Conservation (phyloP, 2,888 invertebrate genomes). For the Synergus laeviventris region DNA sequence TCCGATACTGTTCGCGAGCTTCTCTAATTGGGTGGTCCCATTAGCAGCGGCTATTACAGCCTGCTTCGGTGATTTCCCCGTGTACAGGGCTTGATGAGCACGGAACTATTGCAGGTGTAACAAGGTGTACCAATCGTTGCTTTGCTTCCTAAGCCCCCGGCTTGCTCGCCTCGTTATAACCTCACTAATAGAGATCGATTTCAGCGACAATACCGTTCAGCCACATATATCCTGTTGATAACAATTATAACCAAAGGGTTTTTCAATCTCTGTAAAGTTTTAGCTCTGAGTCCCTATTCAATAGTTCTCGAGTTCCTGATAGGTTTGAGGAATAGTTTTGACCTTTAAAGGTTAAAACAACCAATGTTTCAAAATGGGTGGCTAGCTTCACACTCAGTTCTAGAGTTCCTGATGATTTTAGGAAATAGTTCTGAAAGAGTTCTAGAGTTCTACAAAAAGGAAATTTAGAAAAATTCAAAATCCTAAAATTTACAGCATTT, state of each 20-base stretch:
- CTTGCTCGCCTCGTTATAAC: neutral
- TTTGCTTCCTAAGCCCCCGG: constrained; percentile 14
- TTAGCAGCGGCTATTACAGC: constrained; percentile 30
- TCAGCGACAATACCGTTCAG: neutral
- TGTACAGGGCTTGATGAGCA: constrained; percentile 9
- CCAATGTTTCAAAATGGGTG: no score
- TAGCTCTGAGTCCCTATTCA: no score
- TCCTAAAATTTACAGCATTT: no score
- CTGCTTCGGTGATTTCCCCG: constrained; percentile 19
- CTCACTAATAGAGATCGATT: neutral
- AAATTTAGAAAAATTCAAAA: no score
- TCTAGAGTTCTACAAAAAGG: no score
- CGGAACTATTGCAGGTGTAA: constrained; percentile 33
- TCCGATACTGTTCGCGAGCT: constrained; percentile 25
- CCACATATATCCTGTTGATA: neutral
- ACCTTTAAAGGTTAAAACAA: no score
- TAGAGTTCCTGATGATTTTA: no score
- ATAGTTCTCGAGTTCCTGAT: no score
- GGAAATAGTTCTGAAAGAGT: no score
- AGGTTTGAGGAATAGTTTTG: no score
- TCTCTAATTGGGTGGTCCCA: constrained; percentile 39
- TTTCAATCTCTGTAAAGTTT: no score
- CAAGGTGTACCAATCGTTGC: constrained; percentile 31
- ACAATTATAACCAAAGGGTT: neutral
- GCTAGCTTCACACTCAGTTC: no score